Base-by-base conservation (phyloP, 2,888 invertebrate species). In the Hyposoter dolosus region DNA sequence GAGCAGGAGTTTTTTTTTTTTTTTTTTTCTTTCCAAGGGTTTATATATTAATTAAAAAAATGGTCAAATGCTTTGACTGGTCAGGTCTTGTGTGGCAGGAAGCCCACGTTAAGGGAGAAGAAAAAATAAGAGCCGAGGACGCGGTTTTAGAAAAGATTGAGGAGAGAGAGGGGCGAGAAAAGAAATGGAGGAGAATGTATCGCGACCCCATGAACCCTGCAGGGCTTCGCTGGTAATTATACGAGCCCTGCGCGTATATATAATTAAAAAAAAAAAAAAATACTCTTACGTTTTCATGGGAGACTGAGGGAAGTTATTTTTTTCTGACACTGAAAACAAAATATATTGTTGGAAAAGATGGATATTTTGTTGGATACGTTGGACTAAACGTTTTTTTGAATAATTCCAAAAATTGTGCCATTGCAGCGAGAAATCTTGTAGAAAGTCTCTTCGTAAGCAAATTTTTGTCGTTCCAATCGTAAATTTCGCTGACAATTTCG, bases 191-290 rank as follows among this genome's bases (percentile, higher is more conserved):
- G 40, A 79, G 53, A 75, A 69, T 69, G 60, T 23, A 45, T 68
- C 68, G 40, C 84, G 68, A 77, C 77, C 69, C 84, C 43, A 76
- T 71, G 80, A 69, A 45, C 76, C 80, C 65, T n/a, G 56, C 53
- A 69, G 76, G 81, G 77, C 60, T 82, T 72, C 40, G 40, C 75
- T 75, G 77, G 68, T 82, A 82, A 84, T 82, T 40, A 10, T 77
- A 77, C 76, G 72, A 81, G 12, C 43, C 40, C 53, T 32, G 19
- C 6, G 60, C 71, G 10, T 60, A 28, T 15, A 75, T 28, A 65
- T 50, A 53, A 65, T 80, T 81, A 28, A 43, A 69, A 32, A 68
- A 56, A 68, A 76, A 69, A 50, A n/a, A 40, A 66, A 40, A 47
- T 3, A 40, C n/a, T 65, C 12, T 23, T 19, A 65, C 77, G 35